Percentiles rank a stretch among this genome's conserved stretches.
These are phyloP conservation scores for Crotalus tigris DNA, from an alignment of 2,113 vertebrate genomes.

Conservation along the genomic window DNA sequence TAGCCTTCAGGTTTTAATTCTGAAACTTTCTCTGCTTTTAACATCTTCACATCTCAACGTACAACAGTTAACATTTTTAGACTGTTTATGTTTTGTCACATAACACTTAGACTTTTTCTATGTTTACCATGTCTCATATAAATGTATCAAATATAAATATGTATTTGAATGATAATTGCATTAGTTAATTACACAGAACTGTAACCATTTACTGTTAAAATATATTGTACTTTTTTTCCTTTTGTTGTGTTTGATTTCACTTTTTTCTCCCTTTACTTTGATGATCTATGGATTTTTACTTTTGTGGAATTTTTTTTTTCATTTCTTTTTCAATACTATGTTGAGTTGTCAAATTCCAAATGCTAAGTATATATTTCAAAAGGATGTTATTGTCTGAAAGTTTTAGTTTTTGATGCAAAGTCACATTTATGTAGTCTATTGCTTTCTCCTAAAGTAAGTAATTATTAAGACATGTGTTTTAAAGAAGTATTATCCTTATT, in stretches of 20 bases:
- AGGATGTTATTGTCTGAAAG: too few relatives aligned
- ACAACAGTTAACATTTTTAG: too few relatives aligned
- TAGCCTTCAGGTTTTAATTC: too few relatives aligned
- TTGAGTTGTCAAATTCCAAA: not conserved
- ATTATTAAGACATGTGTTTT: not conserved
- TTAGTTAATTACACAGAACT: not conserved
- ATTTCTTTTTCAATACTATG: not conserved
- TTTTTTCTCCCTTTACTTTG: not conserved
- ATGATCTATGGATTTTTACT: not conserved
- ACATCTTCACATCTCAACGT: too few relatives aligned
- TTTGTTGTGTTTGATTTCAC: not conserved
- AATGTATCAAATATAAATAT: too few relatives aligned
- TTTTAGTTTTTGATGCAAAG: too few relatives aligned
- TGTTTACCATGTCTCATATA: too few relatives aligned
- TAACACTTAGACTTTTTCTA: too few relatives aligned
- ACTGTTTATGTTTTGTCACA: too few relatives aligned
- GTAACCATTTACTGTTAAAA: not conserved
- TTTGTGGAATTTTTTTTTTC: not conserved
- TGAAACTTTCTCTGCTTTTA: too few relatives aligned
- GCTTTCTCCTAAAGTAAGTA: not conserved
- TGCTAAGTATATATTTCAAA: not conserved
- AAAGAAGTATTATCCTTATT: not conserved
- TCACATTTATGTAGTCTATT: not conserved
- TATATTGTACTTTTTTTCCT: not conserved
- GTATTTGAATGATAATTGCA: too few relatives aligned